phyloP scores from a whole-genome alignment of 1,140 invertebrate genomes.

The Drosophila micromelanica region DNA sequence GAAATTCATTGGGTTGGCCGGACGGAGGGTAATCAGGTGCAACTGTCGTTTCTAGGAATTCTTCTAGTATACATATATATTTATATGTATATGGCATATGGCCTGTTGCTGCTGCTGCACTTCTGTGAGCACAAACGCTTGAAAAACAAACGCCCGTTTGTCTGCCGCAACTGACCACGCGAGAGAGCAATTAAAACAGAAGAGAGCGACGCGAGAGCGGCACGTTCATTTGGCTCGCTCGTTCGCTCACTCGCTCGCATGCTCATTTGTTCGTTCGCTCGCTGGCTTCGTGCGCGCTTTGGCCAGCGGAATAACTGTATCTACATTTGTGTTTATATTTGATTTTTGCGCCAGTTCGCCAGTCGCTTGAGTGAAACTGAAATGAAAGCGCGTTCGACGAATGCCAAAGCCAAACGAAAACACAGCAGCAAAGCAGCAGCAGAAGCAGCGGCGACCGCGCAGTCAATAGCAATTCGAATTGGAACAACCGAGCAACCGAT shows the following conservation, averaged over 20 bases:
- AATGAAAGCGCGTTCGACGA: constrained; percentile 72
- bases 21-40: constrained; percentile 30
- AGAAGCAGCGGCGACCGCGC: constrained; percentile 5
- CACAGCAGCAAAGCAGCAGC: constrained; percentile 1
- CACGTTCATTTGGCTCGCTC: constrained; percentile 2
- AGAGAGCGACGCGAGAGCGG: constrained; percentile 4
- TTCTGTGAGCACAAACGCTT: constrained; percentile 5
- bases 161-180: constrained; percentile 38
- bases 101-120: constrained; percentile 2
- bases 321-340: constrained; percentile 78
- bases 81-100: background rate
- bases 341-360: constrained; percentile 71
- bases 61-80: background rate
- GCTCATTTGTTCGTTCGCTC: background rate
- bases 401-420: constrained; percentile 49
- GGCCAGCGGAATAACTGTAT: constrained; percentile 57
- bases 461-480: constrained; percentile 36
- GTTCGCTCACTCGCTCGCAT: background rate
- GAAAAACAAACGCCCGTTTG: constrained; percentile 38
- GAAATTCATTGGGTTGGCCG: too few relatives aligned
- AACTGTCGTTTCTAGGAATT: constrained; percentile 37
- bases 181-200: background rate
- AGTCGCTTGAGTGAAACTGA: constrained; percentile 77
- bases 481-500: constrained; percentile 7
- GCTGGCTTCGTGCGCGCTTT: constrained; percentile 15